Conservation (phyloP, 2,888 invertebrate genomes). For the Masnerella sp. region DNA sequence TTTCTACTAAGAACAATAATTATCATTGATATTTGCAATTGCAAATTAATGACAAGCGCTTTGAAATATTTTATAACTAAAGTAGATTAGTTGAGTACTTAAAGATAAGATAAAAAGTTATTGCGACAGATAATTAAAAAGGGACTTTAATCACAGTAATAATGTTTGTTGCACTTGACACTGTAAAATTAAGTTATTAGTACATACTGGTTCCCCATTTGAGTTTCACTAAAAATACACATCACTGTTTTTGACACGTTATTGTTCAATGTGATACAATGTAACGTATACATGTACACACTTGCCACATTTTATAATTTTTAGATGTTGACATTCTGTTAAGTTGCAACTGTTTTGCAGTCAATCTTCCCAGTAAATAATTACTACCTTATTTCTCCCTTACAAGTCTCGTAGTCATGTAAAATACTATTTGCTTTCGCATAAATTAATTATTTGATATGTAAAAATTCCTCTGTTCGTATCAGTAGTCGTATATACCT, state of each 20-base stretch:
- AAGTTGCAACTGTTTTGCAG: slow-evolving; percentile 39
- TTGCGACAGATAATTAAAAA: slow-evolving; percentile 37
- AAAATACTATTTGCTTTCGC: slow-evolving; percentile 50
- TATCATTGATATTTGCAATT: too few species aligned
- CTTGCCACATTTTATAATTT: slow-evolving; percentile 19
- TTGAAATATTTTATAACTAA: slow-evolving; percentile 60
- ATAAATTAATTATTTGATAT: slow-evolving; percentile 46
- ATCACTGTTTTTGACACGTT: slow-evolving; percentile 48
- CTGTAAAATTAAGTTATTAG: slow-evolving; percentile 49
- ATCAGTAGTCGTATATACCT: slow-evolving; percentile 45
- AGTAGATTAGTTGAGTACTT: slow-evolving; percentile 38
- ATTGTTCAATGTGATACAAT: slow-evolving; percentile 50
- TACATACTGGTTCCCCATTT: slow-evolving; percentile 61
- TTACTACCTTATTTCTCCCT: slow-evolving; percentile 42
- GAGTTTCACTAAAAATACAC: slow-evolving; percentile 52
- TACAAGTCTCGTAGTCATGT: slow-evolving; percentile 53
- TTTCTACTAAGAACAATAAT: slow-evolving; percentile 9
- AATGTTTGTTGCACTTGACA: slow-evolving; percentile 62
- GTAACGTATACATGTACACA: slow-evolving; percentile 44
- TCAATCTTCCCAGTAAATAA: slow-evolving; percentile 36
- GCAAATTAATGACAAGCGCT: slow-evolving; percentile 43
- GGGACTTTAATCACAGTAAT: slow-evolving; percentile 60
- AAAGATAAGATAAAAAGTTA: slow-evolving; percentile 14
- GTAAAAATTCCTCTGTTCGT: slow-evolving; percentile 43
- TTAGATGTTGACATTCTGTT: slow-evolving; percentile 41